Conservation (phyloP, 1,140 invertebrate genomes). For the Drosophila mojavensis region DNA sequence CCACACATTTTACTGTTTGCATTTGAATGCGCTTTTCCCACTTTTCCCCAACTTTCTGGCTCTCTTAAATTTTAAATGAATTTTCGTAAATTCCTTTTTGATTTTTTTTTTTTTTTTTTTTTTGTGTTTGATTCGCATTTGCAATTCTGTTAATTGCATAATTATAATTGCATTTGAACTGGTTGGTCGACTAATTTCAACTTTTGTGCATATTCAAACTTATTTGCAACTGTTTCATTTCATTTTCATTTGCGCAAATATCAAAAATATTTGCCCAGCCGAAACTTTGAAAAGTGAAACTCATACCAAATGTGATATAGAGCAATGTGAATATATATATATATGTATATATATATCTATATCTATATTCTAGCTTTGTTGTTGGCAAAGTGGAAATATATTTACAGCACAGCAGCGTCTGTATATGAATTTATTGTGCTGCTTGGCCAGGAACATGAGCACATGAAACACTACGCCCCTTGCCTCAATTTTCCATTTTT, state of each 20-base stretch:
- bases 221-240: slow-evolving; percentile 9
- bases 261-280: not conserved
- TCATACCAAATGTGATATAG: no score
- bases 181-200: slow-evolving; percentile 31
- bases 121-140: not conserved
- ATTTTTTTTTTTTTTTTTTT: not conserved
- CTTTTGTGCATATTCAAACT: slow-evolving; percentile 19
- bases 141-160: slow-evolving; percentile 29
- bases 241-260: slow-evolving; percentile 11
- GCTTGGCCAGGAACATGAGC: not conserved
- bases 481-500: slow-evolving; percentile 5
- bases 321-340: not conserved
- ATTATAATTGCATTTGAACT: slow-evolving; percentile 45
- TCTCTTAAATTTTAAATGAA: slow-evolving; percentile 16
- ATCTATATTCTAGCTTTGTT: slow-evolving; percentile 18
- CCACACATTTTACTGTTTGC: not conserved
- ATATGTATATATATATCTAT: not conserved
- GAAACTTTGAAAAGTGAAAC: not conserved
- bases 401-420: slow-evolving; percentile 63
- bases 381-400: slow-evolving; percentile 39
- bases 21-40: not conserved
- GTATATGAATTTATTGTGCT: slow-evolving; percentile 72
- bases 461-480: slow-evolving; percentile 6
- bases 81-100: slow-evolving; percentile 10
- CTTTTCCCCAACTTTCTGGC: no score